Percentiles rank a stretch among this genome's conserved stretches.
phyloP scores from a whole-genome alignment of 2,797 vertebrate genomes.

The Pteropus rufus region DNA sequence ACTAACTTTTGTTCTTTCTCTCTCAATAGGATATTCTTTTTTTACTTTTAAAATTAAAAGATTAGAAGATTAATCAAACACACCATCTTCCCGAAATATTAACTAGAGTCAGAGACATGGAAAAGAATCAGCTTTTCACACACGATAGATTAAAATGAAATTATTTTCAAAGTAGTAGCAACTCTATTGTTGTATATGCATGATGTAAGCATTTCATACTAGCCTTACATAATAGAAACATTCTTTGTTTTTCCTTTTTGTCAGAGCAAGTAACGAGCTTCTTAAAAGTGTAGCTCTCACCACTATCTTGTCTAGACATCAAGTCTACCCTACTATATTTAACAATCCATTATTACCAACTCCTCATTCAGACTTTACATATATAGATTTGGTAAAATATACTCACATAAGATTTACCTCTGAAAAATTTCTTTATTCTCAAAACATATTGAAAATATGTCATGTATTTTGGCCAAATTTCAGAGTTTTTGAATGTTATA shows the following conservation, averaged over 20 bases:
- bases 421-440: constrained; percentile 57
- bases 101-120: not conserved
- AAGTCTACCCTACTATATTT: constrained; percentile 75
- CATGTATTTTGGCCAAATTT: constrained; percentile 62
- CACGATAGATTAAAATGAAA: constrained; percentile 50
- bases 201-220: constrained; percentile 58
- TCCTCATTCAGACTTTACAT: constrained; percentile 65
- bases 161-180: constrained; percentile 54
- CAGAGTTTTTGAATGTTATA: constrained; percentile 45
- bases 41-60: not conserved
- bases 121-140: constrained; percentile 65
- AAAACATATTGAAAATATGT: constrained; percentile 55
- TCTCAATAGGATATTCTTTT: not conserved
- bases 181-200: constrained; percentile 57
- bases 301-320: constrained; percentile 90
- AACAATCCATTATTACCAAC: constrained; percentile 70
- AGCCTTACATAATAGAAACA: constrained; percentile 65
- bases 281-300: constrained; percentile 81
- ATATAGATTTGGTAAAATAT: constrained; percentile 62
- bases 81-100: not conserved
- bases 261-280: constrained; percentile 76
- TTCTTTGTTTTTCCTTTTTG: constrained; percentile 71
- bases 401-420: not conserved
- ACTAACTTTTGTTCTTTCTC: not conserved
- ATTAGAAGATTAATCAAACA: not conserved